Conservation (phyloP, 1,140 invertebrate species). For the Neodiprion lecontei region DNA sequence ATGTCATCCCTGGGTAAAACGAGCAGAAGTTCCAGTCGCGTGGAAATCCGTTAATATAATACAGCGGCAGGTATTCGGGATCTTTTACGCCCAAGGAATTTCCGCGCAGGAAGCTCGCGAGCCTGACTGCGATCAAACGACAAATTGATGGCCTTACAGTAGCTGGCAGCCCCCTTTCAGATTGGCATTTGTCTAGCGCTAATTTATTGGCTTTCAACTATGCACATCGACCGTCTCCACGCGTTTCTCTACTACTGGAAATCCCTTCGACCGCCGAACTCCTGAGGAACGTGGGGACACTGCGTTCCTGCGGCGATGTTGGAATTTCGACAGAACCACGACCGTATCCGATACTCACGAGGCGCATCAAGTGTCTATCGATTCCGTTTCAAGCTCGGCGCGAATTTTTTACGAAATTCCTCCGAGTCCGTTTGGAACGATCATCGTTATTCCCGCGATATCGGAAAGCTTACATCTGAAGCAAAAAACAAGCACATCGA, state of each 20-base stretch:
- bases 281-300: slow-evolving; percentile 1
- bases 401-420: too few species aligned
- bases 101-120: too few species aligned
- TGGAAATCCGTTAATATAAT: too few species aligned
- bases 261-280: background rate
- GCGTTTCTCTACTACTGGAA: background rate
- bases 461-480: too few species aligned
- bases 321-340: background rate
- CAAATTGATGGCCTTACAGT: background rate
- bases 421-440: too few species aligned
- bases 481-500: too few species aligned
- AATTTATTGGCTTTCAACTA: background rate
- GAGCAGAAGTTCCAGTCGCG: too few species aligned
- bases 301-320: background rate
- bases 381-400: background rate
- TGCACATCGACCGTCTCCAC: background rate
- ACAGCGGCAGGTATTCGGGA: too few species aligned
- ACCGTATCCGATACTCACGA: background rate
- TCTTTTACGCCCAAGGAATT: too few species aligned
- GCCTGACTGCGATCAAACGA: too few species aligned
- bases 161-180: background rate
- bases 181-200: background rate
- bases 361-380: background rate
- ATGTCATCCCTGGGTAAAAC: too few species aligned
- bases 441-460: too few species aligned